phyloP scores from a whole-genome alignment of 2,888 invertebrate genomes.

The Azorinus chamasolen region DNA sequence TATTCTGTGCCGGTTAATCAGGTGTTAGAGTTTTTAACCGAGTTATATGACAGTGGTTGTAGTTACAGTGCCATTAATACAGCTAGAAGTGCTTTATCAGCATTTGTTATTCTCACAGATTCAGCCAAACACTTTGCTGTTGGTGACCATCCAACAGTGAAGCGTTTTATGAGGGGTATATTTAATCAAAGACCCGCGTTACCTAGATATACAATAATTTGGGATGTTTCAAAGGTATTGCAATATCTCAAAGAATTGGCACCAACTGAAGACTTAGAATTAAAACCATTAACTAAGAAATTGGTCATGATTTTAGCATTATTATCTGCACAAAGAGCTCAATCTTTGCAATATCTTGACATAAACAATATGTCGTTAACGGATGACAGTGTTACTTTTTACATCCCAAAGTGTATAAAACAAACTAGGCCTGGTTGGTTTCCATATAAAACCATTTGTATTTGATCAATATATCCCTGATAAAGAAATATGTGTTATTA shows the following conservation, averaged over 20 bases:
- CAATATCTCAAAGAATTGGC: slow-evolving; percentile 1
- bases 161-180: slow-evolving; percentile 17
- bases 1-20: slow-evolving; percentile 10
- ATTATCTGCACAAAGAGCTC: not conserved
- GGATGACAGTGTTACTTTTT: not conserved
- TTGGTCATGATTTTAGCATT: not conserved
- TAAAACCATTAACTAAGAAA: too few species aligned
- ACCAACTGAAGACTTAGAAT: not conserved
- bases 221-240: slow-evolving; percentile 30
- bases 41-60: slow-evolving; percentile 6
- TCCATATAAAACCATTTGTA: too few species aligned
- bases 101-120: slow-evolving; percentile 10
- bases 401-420: not conserved
- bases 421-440: not conserved
- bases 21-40: slow-evolving; percentile 18
- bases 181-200: slow-evolving; percentile 7
- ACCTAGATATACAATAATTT: slow-evolving; percentile 4
- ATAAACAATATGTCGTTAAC: not conserved
- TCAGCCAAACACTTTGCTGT: slow-evolving; percentile 5
- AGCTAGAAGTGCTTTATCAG: slow-evolving; percentile 23
- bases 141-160: slow-evolving; percentile 17
- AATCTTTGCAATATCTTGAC: not conserved
- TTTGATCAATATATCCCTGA: not conserved
- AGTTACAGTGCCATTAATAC: slow-evolving; percentile 33
- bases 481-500: not conserved